These are phyloP conservation scores for Liposcelis brunnea DNA, from an alignment of 2,888 invertebrate species.

Conservation along the genomic window DNA sequence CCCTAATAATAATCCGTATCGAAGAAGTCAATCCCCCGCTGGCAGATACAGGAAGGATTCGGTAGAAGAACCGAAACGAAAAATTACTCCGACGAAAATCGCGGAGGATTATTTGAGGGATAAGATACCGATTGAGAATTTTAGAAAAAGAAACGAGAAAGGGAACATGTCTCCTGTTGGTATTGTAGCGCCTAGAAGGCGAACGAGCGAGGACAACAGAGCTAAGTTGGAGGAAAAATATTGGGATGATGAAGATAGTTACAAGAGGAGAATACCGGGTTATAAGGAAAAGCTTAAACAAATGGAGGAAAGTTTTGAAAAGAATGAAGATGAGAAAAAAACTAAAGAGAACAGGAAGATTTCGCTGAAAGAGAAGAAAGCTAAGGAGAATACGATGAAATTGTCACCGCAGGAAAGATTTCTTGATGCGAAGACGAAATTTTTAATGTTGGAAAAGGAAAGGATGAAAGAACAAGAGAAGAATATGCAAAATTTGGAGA, in stretches of 20 bases:
- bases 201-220: conserved; percentile 9
- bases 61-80: too few species aligned
- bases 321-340: conserved; percentile 4
- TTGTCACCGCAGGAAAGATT: conserved; percentile 57
- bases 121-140: conserved; percentile 11
- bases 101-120: conserved; percentile 13
- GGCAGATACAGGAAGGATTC: too few species aligned
- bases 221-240: conserved; percentile 10
- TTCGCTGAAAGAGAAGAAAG: conserved; percentile 3
- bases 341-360: conserved; percentile 9
- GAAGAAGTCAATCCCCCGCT: too few species aligned
- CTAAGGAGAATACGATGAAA: conserved; percentile 29
- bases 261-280: conserved; percentile 8
- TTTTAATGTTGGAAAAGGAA: conserved; percentile 59
- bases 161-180: conserved; percentile 14
- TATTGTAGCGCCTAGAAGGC: conserved; percentile 16
- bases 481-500: conserved; percentile 21
- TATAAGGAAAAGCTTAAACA: conserved; percentile 10
- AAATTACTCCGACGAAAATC: conserved; percentile 4
- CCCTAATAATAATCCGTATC: too few species aligned
- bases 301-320: conserved; percentile 1
- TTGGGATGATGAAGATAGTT: conserved; percentile 9
- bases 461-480: conserved; percentile 37
- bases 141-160: conserved; percentile 13
- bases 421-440: conserved; percentile 74